phyloP scores from a whole-genome alignment of 1,140 invertebrate species.

The Limonius californicus region DNA sequence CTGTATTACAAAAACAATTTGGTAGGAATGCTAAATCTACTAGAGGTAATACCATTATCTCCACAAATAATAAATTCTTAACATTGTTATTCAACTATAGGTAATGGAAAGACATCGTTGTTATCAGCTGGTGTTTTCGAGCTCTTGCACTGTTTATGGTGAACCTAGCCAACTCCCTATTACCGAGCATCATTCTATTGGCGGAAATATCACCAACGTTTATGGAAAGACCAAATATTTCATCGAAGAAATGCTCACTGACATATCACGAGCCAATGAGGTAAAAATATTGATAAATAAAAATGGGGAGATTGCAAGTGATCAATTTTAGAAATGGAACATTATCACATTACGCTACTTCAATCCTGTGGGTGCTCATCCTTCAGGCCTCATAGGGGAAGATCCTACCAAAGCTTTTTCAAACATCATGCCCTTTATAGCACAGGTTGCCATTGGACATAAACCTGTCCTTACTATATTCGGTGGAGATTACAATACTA shows the following conservation, averaged over 20 bases:
- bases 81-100: slow-evolving; percentile 64
- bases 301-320: slow-evolving; percentile 8
- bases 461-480: slow-evolving; percentile 76
- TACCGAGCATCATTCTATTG: slow-evolving; percentile 80
- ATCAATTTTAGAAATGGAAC: slow-evolving; percentile 74
- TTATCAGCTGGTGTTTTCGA: slow-evolving; percentile 87
- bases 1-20: slow-evolving; percentile 93
- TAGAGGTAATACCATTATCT: slow-evolving; percentile 61
- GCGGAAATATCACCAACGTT: slow-evolving; percentile 66
- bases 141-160: slow-evolving; percentile 93
- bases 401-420: slow-evolving; percentile 85
- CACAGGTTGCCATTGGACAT: slow-evolving; percentile 77
- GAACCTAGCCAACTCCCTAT: slow-evolving; percentile 80
- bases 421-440: slow-evolving; percentile 87
- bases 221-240: slow-evolving; percentile 87
- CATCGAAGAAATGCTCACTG: slow-evolving; percentile 89
- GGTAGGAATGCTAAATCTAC: slow-evolving; percentile 79
- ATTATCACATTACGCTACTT: slow-evolving; percentile 87
- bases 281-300: slow-evolving; percentile 46
- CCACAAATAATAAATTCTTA: slow-evolving; percentile 28
- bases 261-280: slow-evolving; percentile 68
- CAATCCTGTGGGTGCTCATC: slow-evolving; percentile 90
- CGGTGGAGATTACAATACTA: slow-evolving; percentile 85
- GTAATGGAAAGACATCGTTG: slow-evolving; percentile 76
- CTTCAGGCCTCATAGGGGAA: slow-evolving; percentile 84